Evolutionary conservation across 1,140 invertebrate species (phyloP).

Genomic region (Phocides pigmalion): DNA sequence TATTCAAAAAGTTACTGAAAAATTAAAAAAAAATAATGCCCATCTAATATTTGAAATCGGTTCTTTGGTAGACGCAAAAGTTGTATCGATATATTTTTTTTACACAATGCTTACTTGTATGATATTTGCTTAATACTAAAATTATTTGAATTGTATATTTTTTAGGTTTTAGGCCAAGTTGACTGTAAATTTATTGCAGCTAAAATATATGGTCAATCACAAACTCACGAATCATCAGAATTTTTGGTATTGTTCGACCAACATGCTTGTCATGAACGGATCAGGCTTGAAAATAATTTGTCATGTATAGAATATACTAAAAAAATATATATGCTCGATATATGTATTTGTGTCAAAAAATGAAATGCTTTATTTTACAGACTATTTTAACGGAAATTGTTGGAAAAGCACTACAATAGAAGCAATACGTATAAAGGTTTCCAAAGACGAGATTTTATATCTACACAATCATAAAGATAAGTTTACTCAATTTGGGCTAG

Average conservation of each 20-base stretch:
- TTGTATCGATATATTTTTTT: slow-evolving; percentile 36
- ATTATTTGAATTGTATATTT: neutral
- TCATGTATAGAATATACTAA: slow-evolving; percentile 43
- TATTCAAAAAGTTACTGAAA: slow-evolving; percentile 49
- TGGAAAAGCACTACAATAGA: slow-evolving; percentile 61
- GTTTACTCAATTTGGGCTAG: slow-evolving; percentile 59
- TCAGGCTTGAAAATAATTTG: slow-evolving; percentile 85
- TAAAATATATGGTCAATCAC: slow-evolving; percentile 49
- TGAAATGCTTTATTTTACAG: slow-evolving; percentile 42
- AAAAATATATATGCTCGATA: neutral
- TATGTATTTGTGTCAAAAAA: neutral
- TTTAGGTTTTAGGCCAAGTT: slow-evolving; percentile 86
- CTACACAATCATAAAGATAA: slow-evolving; percentile 67
- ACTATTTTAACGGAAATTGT: slow-evolving; percentile 51
- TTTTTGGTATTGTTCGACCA: slow-evolving; percentile 89
- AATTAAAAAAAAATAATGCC: slow-evolving; percentile 51
- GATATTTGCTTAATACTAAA: too few relatives aligned
- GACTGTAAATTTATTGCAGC: slow-evolving; percentile 88
- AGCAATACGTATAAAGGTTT: slow-evolving; percentile 48
- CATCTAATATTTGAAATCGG: slow-evolving; percentile 56
- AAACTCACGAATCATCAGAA: slow-evolving; percentile 40
- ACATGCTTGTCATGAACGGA: slow-evolving; percentile 90
- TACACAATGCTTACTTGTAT: neutral
- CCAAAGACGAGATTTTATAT: slow-evolving; percentile 58
- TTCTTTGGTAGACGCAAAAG: slow-evolving; percentile 55